phyloP scores from a whole-genome alignment of 2,888 invertebrate genomes.

The Drosophila kambysellisi region DNA sequence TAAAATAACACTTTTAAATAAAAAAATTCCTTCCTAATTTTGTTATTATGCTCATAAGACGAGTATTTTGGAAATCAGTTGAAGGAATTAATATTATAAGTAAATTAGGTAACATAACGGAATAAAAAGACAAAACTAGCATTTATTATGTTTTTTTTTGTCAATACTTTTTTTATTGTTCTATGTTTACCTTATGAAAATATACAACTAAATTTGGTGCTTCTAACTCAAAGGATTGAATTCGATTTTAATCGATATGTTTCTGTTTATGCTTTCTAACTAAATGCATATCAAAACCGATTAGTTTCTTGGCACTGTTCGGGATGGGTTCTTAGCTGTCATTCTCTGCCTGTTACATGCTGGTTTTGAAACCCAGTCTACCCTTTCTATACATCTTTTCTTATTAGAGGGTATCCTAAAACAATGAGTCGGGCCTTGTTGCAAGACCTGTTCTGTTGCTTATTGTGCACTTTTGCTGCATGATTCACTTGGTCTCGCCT shows the following conservation, averaged over 20 bases:
- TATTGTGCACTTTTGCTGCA: conserved; percentile 70
- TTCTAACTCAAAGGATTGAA: too few species aligned
- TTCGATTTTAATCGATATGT: too few species aligned
- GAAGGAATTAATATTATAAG: fast-evolving
- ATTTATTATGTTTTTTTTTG: too few species aligned
- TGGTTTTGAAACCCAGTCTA: background rate
- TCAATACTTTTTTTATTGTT: too few species aligned
- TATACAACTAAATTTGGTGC: too few species aligned
- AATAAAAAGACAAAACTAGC: too few species aligned
- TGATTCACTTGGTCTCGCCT: conserved; percentile 65
- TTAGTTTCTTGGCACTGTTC: background rate
- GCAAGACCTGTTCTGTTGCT: conserved; percentile 54
- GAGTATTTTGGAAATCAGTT: background rate
- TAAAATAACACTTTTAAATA: background rate
- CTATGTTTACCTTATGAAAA: too few species aligned
- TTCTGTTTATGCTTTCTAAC: background rate
- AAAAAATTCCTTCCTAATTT: background rate
- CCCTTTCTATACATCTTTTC: background rate
- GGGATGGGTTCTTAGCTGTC: background rate
- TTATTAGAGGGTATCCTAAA: conserved; percentile 5
- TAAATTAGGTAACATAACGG: background rate
- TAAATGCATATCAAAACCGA: background rate
- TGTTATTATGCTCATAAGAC: background rate
- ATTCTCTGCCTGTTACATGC: background rate
- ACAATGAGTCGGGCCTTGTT: conserved; percentile 36